phyloP scores from a whole-genome alignment of 23 tunicate genomes.

The Diplosoma virens region DNA sequence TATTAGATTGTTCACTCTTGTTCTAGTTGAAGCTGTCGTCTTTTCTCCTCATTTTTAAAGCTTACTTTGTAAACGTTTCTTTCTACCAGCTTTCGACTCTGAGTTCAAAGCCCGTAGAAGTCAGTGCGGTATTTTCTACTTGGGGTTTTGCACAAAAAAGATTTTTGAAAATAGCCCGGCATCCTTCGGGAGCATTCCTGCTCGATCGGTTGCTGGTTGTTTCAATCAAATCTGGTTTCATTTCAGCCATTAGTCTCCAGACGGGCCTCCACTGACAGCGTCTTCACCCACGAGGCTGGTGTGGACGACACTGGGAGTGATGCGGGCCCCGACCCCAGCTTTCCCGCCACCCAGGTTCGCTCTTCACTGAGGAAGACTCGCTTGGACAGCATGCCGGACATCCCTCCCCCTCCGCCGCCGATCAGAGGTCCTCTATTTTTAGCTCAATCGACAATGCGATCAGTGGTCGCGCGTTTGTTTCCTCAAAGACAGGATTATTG shows the following conservation, averaged over 20 bases:
- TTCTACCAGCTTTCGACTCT: too few relatives aligned
- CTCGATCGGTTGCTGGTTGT: too few relatives aligned
- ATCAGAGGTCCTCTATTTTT: constrained; percentile 7
- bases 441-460: too few relatives aligned
- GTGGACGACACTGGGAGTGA: constrained; percentile 30
- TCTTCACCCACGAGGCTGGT: constrained; percentile 73
- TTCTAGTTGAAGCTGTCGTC: too few relatives aligned
- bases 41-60: too few relatives aligned
- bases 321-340: constrained; percentile 17
- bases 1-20: too few relatives aligned
- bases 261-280: constrained; percentile 83
- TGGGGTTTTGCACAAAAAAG: too few relatives aligned
- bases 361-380: constrained; percentile 20
- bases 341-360: constrained; percentile 16
- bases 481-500: too few relatives aligned
- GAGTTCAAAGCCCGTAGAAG: too few relatives aligned
- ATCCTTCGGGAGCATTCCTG: background rate
- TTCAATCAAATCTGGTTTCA: background rate
- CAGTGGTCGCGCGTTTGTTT: background rate
- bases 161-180: too few relatives aligned
- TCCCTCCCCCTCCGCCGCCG: constrained; percentile 85
- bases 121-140: too few relatives aligned
- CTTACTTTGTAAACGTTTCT: too few relatives aligned
- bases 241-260: constrained; percentile 48
- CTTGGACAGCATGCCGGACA: constrained; percentile 79